Base-by-base conservation (phyloP, 2,888 invertebrate genomes). In the Megastigmus dorsalis region DNA sequence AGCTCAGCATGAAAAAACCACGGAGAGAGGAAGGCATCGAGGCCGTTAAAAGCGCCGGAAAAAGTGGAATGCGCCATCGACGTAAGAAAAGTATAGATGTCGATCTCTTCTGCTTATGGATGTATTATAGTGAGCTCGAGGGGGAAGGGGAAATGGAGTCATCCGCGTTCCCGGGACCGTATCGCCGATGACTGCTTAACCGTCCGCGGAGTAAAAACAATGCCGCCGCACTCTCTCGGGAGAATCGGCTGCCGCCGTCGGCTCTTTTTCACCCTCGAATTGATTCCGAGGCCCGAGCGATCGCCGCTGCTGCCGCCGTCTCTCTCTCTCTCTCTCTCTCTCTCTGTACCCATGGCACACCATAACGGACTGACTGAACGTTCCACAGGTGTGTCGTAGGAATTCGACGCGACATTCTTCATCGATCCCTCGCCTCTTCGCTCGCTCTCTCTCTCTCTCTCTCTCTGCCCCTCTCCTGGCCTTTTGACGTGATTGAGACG, bases 51-150 rank as follows among this genome's bases (percentile, higher is more conserved):
- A 66, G 67, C 48, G 50, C n/a, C 60, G 54, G 68, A 79, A 79
- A 78, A 79, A 79, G 78, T 63, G 75, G 77, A 78, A 80, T 79
- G 78, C 76, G 77, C 76, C 77, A 79, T 79, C 75, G 74, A 74
- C 72, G 71, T 71, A 76, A 76, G 73, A 77, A 76, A 74, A 73
- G 69, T 75, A 76, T 60, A 71, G 62, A 73, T 73, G 70, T 74
- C 57, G 6, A 9, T 18, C 7, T 54, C 54, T n/a, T 13, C 20
- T 48, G 10, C 33, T 54, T 54, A 18, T 33, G 33, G 43, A n/a
- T 7, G 43, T 7, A 43, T n/a, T n/a, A n/a, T 3, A 15, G 67
- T 45, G 66, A n/a, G n/a, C n/a, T 59, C 70, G 57, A 43, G 73
- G 43, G 77, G 71, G 57, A 43, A 70, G 43, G 77, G 71, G 71